Base-by-base conservation (phyloP, 2,888 invertebrate genomes). In the Diplazon laetatorius region DNA sequence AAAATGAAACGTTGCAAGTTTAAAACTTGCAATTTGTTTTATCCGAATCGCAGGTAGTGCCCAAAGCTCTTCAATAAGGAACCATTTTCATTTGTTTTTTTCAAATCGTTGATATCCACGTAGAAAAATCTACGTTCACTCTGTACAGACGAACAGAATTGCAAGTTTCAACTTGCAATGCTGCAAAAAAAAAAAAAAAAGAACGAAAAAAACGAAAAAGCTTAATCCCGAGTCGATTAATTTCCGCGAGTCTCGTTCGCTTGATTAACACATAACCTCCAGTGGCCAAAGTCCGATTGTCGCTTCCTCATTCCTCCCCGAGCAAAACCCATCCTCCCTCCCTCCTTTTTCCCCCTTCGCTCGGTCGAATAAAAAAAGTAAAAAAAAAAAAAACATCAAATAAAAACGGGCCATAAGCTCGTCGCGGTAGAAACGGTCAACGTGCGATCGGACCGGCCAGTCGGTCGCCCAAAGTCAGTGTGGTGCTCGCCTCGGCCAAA, bases 271-370 rank as follows among this genome's bases (percentile, higher is more conserved):
- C 52, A 60, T 69, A 10, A 10, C 44, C 22, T 65, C 39, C 35
- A 30, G 52, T 16, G 0, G 18, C 22, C 18, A 30, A 52, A 75
- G 48, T 60, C 59, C 63, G 18, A n/a, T 77, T 70, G 60, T 63
- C 68, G 59, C 68, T 25, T 76, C n/a, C n/a, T n/a, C n/a, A n/a
- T 76, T 76, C 71, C 72, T 68, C 52, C 66, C 66, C 59, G 44
- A 50, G 59, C 50, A 62, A 55, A 52, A 62, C 18, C 52, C 44
- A n/a, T n/a, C 52, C 46, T 42, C 37, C 12, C 20, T 52, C 12
- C 8, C 1, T 6, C 20, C 6, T 6, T 14, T 35, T 4, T n/a
- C n/a, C 30, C 30, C 30, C 30, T 6, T 6, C 30, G n/a, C n/a
- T n/a, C n/a, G n/a, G n/a, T n/a, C 30, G 6, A 62, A 46, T 22